These are phyloP conservation scores for Oscheius sp. DNA, from an alignment of 2,888 invertebrate genomes.

Conservation along the genomic window DNA sequence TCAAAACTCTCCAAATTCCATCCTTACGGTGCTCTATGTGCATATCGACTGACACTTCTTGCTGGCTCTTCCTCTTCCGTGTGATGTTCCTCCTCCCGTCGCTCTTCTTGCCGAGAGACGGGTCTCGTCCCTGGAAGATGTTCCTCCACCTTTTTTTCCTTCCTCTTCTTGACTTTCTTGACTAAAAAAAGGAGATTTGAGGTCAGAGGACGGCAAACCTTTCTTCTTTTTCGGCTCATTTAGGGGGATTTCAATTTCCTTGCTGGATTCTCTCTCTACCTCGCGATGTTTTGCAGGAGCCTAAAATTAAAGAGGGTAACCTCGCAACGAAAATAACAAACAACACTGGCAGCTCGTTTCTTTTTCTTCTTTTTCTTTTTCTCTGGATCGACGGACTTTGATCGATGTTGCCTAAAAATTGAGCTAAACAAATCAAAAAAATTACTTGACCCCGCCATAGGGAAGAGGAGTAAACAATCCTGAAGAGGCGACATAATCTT, in stretches of 20 bases:
- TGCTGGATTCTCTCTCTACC: background rate
- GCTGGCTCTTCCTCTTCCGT: background rate
- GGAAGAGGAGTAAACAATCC: constrained; percentile 25
- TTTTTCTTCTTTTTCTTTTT: constrained; percentile 39
- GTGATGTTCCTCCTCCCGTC: background rate
- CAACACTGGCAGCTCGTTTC: constrained; percentile 33
- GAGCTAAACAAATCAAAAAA: background rate
- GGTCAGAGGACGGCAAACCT: background rate
- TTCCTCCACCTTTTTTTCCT: constrained; percentile 8
- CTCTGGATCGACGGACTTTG: constrained; percentile 32
- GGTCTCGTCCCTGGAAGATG: background rate
- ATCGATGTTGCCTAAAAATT: background rate
- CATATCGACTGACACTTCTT: constrained; percentile 35
- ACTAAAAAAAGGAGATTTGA: background rate
- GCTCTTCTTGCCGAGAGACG: background rate
- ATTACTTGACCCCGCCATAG: constrained; percentile 30
- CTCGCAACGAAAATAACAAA: background rate
- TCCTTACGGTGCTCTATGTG: constrained; percentile 14
- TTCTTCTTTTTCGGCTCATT: constrained; percentile 16
- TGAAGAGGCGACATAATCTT: constrained; percentile 38
- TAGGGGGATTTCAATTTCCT: constrained; percentile 2
- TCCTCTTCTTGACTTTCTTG: constrained; percentile 15
- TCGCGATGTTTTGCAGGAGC: constrained; percentile 10
- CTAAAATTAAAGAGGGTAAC: constrained; percentile 6
- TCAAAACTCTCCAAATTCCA: no score